Evolutionary conservation across 2,888 invertebrate species (phyloP).

Genomic region (Dryomyza anilis): DNA sequence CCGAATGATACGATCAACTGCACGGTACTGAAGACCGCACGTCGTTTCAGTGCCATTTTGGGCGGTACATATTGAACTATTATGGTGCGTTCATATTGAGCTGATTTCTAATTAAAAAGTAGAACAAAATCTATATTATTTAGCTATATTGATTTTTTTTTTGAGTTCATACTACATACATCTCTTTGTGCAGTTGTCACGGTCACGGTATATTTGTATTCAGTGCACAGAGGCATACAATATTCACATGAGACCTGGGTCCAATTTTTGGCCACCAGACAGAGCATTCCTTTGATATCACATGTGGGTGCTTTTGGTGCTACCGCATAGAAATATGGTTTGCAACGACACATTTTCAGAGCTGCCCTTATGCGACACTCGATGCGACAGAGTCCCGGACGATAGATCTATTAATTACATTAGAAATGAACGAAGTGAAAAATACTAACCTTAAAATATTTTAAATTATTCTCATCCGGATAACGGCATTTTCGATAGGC

Average conservation of each 20-base stretch:
- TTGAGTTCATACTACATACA: slow-evolving; percentile 37
- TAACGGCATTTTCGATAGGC: slow-evolving; percentile 56
- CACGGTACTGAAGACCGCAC: slow-evolving; percentile 56
- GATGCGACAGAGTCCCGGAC: slow-evolving; percentile 50
- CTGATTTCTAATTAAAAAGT: slow-evolving; percentile 35
- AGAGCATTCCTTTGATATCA: slow-evolving; percentile 48
- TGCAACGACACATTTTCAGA: slow-evolving; percentile 49
- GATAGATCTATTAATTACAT: slow-evolving; percentile 44
- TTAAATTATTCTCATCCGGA: slow-evolving; percentile 48
- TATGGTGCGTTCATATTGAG: slow-evolving; percentile 45
- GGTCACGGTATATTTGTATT: slow-evolving; percentile 41
- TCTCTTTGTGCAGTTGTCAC: slow-evolving; percentile 40
- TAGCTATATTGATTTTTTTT: background rate
- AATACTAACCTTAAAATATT: slow-evolving; percentile 47
- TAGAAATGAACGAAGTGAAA: background rate
- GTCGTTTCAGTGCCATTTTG: slow-evolving; percentile 49
- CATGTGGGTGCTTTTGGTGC: slow-evolving; percentile 45
- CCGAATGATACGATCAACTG: slow-evolving; percentile 57
- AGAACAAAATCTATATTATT: background rate
- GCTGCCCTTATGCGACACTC: slow-evolving; percentile 56
- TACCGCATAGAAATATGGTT: slow-evolving; percentile 54
- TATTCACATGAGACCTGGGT: slow-evolving; percentile 41
- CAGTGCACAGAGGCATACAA: slow-evolving; percentile 50
- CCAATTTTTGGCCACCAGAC: slow-evolving; percentile 47
- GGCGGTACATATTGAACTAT: slow-evolving; percentile 46